phyloP scores from a whole-genome alignment of 2,797 vertebrate genomes.

The Sebastes hubbsi region DNA sequence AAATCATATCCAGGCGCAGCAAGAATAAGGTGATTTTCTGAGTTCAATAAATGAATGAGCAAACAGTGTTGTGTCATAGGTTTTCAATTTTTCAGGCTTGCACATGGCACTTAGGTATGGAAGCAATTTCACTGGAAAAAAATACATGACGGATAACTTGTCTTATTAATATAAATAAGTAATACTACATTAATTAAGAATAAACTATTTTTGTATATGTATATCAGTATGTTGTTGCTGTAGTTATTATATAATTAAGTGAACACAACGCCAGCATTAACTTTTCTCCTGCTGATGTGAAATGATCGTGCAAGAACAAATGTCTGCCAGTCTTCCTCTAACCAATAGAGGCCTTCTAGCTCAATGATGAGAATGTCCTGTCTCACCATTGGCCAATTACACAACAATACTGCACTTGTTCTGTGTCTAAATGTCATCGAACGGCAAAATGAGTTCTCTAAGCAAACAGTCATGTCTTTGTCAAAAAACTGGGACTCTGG shows the following conservation, averaged over 20 bases:
- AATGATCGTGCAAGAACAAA: not conserved
- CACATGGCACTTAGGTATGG: conserved; percentile 14
- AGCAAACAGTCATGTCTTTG: conserved; percentile 67
- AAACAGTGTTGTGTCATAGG: conserved; percentile 59
- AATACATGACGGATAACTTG: not conserved
- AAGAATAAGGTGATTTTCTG: conserved; percentile 43
- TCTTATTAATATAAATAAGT: not conserved
- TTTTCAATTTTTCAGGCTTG: conserved; percentile 14
- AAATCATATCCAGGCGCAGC: conserved; percentile 78
- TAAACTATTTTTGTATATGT: not conserved
- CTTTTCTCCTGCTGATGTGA: not conserved
- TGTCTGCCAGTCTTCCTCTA: not conserved
- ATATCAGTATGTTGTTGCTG: not conserved
- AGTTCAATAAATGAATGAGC: conserved; percentile 78
- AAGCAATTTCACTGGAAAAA: conserved; percentile 44
- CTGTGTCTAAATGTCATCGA: conserved; percentile 35
- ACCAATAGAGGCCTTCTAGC: conserved; percentile 18
- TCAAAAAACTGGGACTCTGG: conserved; percentile 44
- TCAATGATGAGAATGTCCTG: conserved; percentile 27
- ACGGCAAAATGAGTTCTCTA: conserved; percentile 38
- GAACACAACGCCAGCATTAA: not conserved
- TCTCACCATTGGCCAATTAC: conserved; percentile 1
- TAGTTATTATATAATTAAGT: not conserved
- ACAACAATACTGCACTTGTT: conserved; percentile 64
- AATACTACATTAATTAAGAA: not conserved